Conservation (phyloP, 35 echinoderm and acorn worm genomes). For the Lytechinus pictus region DNA sequence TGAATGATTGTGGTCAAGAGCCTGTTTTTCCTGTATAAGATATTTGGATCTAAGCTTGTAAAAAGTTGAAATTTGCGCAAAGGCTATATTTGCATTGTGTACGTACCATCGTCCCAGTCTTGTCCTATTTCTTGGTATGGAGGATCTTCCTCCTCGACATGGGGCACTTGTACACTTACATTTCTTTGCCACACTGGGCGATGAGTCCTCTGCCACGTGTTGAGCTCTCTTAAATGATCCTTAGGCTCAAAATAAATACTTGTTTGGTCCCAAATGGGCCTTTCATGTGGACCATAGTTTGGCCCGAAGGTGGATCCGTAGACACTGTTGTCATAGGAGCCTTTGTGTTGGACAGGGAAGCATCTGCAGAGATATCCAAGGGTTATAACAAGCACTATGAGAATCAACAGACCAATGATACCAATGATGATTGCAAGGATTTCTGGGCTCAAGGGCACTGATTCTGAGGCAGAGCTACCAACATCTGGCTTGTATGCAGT, state of each 20-base stretch:
- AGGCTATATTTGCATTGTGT: slow-evolving; percentile 71
- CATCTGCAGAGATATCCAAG: slow-evolving; percentile 53
- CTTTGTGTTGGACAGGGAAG: slow-evolving; percentile 50
- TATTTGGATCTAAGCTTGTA: slow-evolving; percentile 4
- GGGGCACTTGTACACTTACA: slow-evolving; percentile 85
- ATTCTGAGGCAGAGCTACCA: slow-evolving; percentile 11
- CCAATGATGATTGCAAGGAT: slow-evolving; percentile 73
- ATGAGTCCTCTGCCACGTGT: slow-evolving; percentile 73
- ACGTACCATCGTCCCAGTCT: slow-evolving; percentile 87
- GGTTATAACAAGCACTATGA: slow-evolving; percentile 78
- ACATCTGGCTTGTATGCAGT: slow-evolving; percentile 1
- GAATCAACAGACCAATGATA: slow-evolving; percentile 72
- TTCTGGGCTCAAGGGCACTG: slow-evolving; percentile 59
- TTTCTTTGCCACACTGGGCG: slow-evolving; percentile 79
- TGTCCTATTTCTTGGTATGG: slow-evolving; percentile 89
- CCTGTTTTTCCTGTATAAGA: neutral
- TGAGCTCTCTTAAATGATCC: slow-evolving; percentile 75
- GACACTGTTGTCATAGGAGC: slow-evolving; percentile 39
- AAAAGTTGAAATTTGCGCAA: neutral
- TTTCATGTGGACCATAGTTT: slow-evolving; percentile 59
- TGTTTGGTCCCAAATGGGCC: slow-evolving; percentile 75
- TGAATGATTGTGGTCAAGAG: neutral
- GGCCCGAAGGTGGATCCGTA: slow-evolving; percentile 57
- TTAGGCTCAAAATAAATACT: slow-evolving; percentile 95
- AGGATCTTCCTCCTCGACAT: slow-evolving; percentile 82